Evolutionary conservation across 2,888 invertebrate species (phyloP).

Genomic region (Cryptops parisi): DNA sequence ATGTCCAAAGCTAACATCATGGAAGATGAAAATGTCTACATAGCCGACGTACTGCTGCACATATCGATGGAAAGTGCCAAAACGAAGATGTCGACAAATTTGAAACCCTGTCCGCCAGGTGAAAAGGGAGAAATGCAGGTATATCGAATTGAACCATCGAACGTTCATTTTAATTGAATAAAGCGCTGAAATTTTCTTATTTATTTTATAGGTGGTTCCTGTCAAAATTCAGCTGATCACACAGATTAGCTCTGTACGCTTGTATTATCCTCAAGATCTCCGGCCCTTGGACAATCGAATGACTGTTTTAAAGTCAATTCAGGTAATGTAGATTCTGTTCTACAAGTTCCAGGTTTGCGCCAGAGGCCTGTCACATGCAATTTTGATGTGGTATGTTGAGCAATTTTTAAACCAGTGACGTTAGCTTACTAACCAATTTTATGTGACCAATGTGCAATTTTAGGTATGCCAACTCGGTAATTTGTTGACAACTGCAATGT

Average conservation of each 20-base stretch:
- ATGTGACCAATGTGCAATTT: too few relatives aligned
- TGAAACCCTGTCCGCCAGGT: constrained; percentile 37
- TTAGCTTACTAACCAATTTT: too few relatives aligned
- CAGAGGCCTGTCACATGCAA: too few relatives aligned
- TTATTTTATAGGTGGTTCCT: constrained; percentile 44
- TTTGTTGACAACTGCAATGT: too few relatives aligned
- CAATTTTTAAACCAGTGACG: too few relatives aligned
- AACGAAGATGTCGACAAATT: constrained; percentile 30
- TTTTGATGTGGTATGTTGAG: too few relatives aligned
- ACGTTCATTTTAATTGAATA: neutral
- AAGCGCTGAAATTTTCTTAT: neutral
- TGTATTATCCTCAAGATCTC: constrained; percentile 82
- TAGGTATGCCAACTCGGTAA: too few relatives aligned
- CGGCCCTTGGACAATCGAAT: constrained; percentile 68
- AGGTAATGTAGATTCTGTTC: too few relatives aligned
- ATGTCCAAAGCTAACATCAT: constrained; percentile 37
- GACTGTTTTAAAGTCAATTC: constrained; percentile 67
- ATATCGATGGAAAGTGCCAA: constrained; percentile 49
- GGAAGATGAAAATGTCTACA: constrained; percentile 43
- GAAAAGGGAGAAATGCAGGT: constrained; percentile 70
- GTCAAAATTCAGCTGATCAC: constrained; percentile 66
- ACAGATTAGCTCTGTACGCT: constrained; percentile 72
- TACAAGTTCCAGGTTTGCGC: too few relatives aligned
- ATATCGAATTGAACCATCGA: constrained; percentile 1
- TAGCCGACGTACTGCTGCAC: constrained; percentile 70